These are phyloP conservation scores for Neodiprion fabricii DNA, from an alignment of 1,140 invertebrate species.

Conservation along the genomic window DNA sequence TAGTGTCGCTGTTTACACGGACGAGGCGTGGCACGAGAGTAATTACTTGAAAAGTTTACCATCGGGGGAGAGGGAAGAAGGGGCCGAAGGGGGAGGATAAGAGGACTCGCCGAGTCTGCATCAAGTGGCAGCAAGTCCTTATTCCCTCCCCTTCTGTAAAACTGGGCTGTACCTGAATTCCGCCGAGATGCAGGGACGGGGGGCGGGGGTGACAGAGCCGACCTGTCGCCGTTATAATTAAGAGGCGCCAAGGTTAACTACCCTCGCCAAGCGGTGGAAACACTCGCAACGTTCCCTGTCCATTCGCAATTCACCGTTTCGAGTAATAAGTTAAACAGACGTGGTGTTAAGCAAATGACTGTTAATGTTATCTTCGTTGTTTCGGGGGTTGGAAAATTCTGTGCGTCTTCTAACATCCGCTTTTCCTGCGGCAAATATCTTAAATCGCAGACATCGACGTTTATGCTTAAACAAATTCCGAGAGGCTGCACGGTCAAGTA, in stretches of 20 bases:
- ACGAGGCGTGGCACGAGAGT: neutral
- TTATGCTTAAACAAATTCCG: too few relatives aligned
- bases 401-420: too few relatives aligned
- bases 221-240: constrained; percentile 1
- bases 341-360: too few relatives aligned
- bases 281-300: too few relatives aligned
- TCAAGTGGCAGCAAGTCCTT: neutral
- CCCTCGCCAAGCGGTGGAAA: neutral
- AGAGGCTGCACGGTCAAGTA: too few relatives aligned
- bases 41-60: neutral
- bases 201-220: neutral
- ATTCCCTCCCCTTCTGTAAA: neutral
- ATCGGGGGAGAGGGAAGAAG: neutral
- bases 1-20: neutral
- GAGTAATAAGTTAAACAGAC: too few relatives aligned
- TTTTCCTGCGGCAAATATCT: too few relatives aligned
- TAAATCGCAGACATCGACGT: too few relatives aligned
- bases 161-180: neutral
- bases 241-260: neutral
- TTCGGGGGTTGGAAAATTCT: too few relatives aligned
- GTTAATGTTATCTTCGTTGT: too few relatives aligned
- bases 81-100: neutral
- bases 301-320: too few relatives aligned
- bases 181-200: neutral
- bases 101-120: neutral